Conservation (phyloP, 2,888 invertebrate genomes). For the Hymenopus coronatus region DNA sequence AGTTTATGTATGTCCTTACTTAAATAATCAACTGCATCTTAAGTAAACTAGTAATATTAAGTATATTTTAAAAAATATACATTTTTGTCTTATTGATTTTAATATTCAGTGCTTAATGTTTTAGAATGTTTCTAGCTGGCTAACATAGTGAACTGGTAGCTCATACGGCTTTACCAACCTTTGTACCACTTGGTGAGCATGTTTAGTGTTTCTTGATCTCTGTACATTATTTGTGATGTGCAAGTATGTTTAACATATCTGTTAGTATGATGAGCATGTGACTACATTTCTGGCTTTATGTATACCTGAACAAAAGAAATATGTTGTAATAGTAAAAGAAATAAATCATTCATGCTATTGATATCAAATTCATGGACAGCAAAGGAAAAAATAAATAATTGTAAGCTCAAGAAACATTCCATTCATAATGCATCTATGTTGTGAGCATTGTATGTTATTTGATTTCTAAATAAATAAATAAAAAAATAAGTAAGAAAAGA, state of each 20-base stretch:
- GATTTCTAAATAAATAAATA: not conserved
- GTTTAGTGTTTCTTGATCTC: slow-evolving; percentile 22
- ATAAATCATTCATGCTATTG: not conserved
- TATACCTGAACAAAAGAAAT: not conserved
- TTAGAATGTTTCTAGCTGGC: not conserved
- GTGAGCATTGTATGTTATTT: not conserved
- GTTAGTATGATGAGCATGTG: slow-evolving; percentile 5
- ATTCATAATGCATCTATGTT: not conserved
- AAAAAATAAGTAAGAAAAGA: not conserved
- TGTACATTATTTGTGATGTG: slow-evolving; percentile 24
- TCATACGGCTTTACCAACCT: not conserved
- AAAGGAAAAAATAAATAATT: not conserved
- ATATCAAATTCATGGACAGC: not conserved
- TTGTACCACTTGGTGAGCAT: slow-evolving; percentile 9
- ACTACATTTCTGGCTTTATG: not conserved
- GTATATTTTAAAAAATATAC: too few species aligned
- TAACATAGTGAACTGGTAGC: not conserved
- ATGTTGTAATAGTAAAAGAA: not conserved
- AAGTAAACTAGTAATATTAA: too few species aligned
- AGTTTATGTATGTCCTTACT: too few species aligned
- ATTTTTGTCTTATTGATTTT: too few species aligned
- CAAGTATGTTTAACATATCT: slow-evolving; percentile 25
- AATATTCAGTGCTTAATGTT: not conserved
- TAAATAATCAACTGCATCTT: too few species aligned
- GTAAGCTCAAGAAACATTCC: not conserved